These are phyloP conservation scores for Megamerina dolium DNA, from an alignment of 2,888 invertebrate species.

Conservation along the genomic window DNA sequence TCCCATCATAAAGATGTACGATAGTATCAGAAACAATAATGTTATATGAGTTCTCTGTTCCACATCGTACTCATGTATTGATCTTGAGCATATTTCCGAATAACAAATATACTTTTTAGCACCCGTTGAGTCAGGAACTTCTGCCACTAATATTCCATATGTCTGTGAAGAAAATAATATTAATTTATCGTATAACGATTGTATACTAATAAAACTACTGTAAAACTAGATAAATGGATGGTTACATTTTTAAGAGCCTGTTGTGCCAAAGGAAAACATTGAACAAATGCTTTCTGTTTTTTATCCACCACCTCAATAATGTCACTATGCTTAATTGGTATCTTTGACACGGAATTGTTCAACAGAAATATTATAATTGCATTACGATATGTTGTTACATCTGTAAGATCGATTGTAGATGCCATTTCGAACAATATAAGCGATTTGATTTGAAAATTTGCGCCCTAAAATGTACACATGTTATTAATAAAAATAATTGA, in stretches of 20 bases:
- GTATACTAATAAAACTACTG: too few species aligned
- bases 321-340: slow-evolving; percentile 29
- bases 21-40: slow-evolving; percentile 31
- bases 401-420: too few species aligned
- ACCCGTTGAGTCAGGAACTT: slow-evolving; percentile 25
- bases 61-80: slow-evolving; percentile 21
- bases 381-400: too few species aligned
- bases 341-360: slow-evolving; percentile 27
- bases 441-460: too few species aligned
- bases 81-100: slow-evolving; percentile 21
- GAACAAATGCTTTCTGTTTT: slow-evolving; percentile 17
- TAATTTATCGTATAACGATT: not conserved
- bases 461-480: too few species aligned
- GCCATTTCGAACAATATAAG: too few species aligned
- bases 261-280: slow-evolving; percentile 21
- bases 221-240: too few species aligned
- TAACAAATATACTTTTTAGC: slow-evolving; percentile 27
- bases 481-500: too few species aligned
- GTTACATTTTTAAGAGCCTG: slow-evolving; percentile 23
- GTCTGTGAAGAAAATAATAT: slow-evolving; percentile 18
- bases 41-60: slow-evolving; percentile 26
- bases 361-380: slow-evolving; percentile 27
- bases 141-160: slow-evolving; percentile 26
- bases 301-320: slow-evolving; percentile 22
- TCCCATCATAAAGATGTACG: slow-evolving; percentile 33